Percentiles rank a stretch among this genome's conserved stretches.
These are phyloP conservation scores for Altica lythri DNA, from an alignment of 2,888 invertebrate genomes.

Conservation along the genomic window DNA sequence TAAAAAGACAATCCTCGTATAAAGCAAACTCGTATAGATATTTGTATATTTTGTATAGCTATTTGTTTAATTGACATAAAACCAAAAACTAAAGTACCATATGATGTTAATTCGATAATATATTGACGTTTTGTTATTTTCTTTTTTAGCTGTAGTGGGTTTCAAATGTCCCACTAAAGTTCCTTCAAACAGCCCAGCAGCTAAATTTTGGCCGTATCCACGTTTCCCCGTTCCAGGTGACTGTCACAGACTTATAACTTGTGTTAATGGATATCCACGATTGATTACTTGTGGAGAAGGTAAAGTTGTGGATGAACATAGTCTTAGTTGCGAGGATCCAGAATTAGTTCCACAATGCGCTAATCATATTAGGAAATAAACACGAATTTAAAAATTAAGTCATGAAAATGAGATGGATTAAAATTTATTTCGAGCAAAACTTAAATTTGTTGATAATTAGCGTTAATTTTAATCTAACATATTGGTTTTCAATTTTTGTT, in stretches of 20 bases:
- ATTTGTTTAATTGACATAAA: too few relatives aligned
- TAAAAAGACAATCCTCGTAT: too few relatives aligned
- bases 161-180: conserved; percentile 90
- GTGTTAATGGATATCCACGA: conserved; percentile 87
- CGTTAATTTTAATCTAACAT: too few relatives aligned
- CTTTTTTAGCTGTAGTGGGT: conserved; percentile 77
- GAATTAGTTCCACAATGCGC: conserved; percentile 59
- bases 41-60: too few relatives aligned
- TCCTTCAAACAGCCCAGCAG: conserved; percentile 77
- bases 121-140: background rate
- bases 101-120: too few relatives aligned
- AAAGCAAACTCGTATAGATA: too few relatives aligned
- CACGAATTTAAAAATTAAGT: too few relatives aligned
- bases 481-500: too few relatives aligned
- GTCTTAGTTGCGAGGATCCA: conserved; percentile 82
- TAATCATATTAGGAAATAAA: conserved; percentile 48
- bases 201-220: conserved; percentile 92
- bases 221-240: conserved; percentile 88
- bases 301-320: conserved; percentile 83
- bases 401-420: too few relatives aligned
- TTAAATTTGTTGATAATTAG: too few relatives aligned
- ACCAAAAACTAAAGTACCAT: too few relatives aligned
- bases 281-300: conserved; percentile 87
- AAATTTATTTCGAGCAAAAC: too few relatives aligned
- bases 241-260: conserved; percentile 85